These are phyloP conservation scores for Callaeas wilsoni DNA, from an alignment of 2,113 vertebrate genomes.

Conservation along the genomic window DNA sequence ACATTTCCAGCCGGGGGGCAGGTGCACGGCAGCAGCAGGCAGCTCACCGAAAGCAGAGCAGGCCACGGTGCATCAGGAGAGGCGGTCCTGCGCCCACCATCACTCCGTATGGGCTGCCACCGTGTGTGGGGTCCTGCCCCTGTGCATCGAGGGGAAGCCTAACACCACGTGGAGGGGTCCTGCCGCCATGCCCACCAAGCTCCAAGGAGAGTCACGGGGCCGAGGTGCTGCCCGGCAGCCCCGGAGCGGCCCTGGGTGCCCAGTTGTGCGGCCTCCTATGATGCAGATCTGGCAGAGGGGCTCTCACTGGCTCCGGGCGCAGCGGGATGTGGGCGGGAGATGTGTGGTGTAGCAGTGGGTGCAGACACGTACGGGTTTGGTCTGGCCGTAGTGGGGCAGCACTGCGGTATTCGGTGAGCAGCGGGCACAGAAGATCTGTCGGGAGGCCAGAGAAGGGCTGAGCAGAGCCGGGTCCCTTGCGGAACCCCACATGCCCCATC, in stretches of 20 bases:
- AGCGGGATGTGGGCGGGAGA: neutral
- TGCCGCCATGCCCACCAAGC: neutral
- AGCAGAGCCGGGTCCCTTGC: accelerated
- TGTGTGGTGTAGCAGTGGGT: conserved; percentile 67
- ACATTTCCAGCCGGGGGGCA: neutral
- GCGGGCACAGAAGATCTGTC: conserved; percentile 73
- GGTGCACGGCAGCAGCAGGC: neutral
- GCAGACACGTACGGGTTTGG: conserved; percentile 66
- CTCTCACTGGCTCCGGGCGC: neutral
- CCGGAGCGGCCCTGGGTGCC: accelerated
- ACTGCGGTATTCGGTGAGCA: conserved; percentile 47
- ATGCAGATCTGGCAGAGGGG: neutral
- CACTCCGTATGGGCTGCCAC: accelerated
- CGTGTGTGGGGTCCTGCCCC: neutral
- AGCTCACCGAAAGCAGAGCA: neutral
- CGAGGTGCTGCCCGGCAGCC: neutral
- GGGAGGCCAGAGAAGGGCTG: neutral
- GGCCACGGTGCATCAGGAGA: neutral
- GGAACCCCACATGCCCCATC: accelerated
- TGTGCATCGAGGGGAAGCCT: neutral
- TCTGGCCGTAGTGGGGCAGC: conserved; percentile 49
- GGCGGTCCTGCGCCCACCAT: neutral
- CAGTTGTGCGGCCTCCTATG: accelerated
- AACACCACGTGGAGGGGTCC: neutral
- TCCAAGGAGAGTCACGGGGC: neutral